Evolutionary conservation across 2,888 invertebrate genomes (phyloP).

Genomic region (Eristalinus sepulchralis): DNA sequence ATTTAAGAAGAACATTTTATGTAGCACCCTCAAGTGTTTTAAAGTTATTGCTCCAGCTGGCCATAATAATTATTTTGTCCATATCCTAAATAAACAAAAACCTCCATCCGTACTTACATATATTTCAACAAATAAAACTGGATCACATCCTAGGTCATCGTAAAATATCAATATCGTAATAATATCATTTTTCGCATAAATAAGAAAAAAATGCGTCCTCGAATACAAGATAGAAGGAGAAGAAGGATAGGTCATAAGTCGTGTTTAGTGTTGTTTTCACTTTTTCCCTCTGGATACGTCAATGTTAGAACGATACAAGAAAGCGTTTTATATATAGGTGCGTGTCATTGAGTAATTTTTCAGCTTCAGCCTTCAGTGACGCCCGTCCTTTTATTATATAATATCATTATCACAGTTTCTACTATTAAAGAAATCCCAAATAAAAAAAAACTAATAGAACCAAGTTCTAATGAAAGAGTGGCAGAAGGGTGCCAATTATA

Average conservation of each 20-base stretch:
- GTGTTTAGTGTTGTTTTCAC: slow-evolving; percentile 15
- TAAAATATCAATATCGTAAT: slow-evolving; percentile 52
- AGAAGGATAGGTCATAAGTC: slow-evolving; percentile 30
- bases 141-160: slow-evolving; percentile 54
- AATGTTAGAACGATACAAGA: slow-evolving; percentile 1
- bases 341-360: slow-evolving; percentile 51
- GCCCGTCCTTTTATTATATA: slow-evolving; percentile 37
- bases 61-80: slow-evolving; percentile 12
- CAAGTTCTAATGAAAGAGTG: slow-evolving; percentile 40
- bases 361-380: slow-evolving; percentile 6
- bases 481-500: slow-evolving; percentile 8
- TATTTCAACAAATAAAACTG: slow-evolving; percentile 21
- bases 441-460: slow-evolving; percentile 19
- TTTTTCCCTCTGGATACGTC: slow-evolving; percentile 8
- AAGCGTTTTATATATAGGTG: slow-evolving; percentile 1
- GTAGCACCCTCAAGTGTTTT: slow-evolving; percentile 5
- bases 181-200: slow-evolving; percentile 45
- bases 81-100: slow-evolving; percentile 31
- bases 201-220: slow-evolving; percentile 23
- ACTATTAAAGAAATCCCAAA: slow-evolving; percentile 19
- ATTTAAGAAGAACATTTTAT: too few species aligned
- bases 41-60: background rate
- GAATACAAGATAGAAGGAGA: slow-evolving; percentile 8
- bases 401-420: slow-evolving; percentile 26
- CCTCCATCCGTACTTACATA: background rate